phyloP scores from a whole-genome alignment of 2,888 invertebrate species.

The Drosophila barbarae region DNA sequence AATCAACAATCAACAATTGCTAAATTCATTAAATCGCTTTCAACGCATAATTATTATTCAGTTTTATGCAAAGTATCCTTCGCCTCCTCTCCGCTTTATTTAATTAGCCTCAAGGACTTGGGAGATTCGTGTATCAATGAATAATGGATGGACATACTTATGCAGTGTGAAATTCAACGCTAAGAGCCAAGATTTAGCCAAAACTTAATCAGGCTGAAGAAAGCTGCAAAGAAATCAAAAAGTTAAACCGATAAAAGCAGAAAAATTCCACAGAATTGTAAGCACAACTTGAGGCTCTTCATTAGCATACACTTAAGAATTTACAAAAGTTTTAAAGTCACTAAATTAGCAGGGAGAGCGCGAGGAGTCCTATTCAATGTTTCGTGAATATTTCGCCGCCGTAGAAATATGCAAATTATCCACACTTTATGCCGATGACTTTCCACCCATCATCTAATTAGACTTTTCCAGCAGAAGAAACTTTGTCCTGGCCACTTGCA shows the following conservation, averaged over 20 bases:
- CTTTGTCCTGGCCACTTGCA: constrained; percentile 22
- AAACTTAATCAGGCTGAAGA: constrained; percentile 19
- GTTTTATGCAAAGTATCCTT: constrained; percentile 15
- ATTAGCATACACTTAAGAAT: constrained; percentile 31
- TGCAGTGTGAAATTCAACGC: constrained; percentile 24
- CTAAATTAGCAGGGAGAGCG: constrained; percentile 20
- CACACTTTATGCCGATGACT: constrained; percentile 33
- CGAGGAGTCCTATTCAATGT: constrained; percentile 28
- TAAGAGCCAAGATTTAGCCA: neutral
- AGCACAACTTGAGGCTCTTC: constrained; percentile 15
- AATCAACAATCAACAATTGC: constrained; percentile 8
- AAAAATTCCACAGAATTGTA: constrained; percentile 1
- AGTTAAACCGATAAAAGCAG: constrained; percentile 18
- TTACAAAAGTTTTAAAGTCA: constrained; percentile 32
- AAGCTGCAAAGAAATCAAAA: constrained; percentile 7
- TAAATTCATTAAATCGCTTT: constrained; percentile 6
- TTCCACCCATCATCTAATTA: constrained; percentile 28
- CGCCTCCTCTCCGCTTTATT: neutral
- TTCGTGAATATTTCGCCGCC: constrained; percentile 21
- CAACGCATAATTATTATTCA: constrained; percentile 7
- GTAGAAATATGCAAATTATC: constrained; percentile 37
- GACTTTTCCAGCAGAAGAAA: constrained; percentile 18
- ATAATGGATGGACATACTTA: constrained; percentile 1
- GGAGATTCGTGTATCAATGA: constrained; percentile 17
- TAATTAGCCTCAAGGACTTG: constrained; percentile 12